phyloP scores from a whole-genome alignment of 1,140 invertebrate genomes.

The Drosophila trapezifrons region DNA sequence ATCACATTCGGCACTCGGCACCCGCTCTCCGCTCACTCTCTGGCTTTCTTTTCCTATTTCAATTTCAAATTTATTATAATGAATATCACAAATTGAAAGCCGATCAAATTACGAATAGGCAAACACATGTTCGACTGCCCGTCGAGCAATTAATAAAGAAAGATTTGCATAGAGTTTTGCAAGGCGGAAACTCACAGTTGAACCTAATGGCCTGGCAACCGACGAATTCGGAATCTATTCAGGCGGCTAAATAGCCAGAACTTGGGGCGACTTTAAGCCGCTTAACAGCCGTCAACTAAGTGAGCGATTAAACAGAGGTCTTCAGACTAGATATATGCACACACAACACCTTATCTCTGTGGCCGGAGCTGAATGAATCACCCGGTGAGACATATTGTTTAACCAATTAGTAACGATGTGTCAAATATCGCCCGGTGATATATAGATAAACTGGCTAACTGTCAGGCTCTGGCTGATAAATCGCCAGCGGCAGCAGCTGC shows the following conservation, averaged over 20 bases:
- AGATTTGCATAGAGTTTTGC: constrained; percentile 67
- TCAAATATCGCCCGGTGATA: constrained; percentile 61
- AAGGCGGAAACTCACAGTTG: constrained; percentile 51
- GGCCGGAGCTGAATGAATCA: constrained; percentile 36
- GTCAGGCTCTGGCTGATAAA: constrained; percentile 53
- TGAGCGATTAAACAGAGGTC: constrained; percentile 35
- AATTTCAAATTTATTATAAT: constrained; percentile 26
- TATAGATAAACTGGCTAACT: constrained; percentile 52
- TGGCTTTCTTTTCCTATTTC: not conserved
- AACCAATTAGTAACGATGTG: constrained; percentile 75
- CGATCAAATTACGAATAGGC: constrained; percentile 53
- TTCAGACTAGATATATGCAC: constrained; percentile 2
- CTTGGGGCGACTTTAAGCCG: constrained; percentile 11
- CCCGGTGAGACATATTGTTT: constrained; percentile 71
- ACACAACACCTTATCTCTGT: constrained; percentile 23
- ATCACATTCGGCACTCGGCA: constrained; percentile 59
- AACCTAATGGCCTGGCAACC: constrained; percentile 15
- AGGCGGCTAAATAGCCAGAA: constrained; percentile 2
- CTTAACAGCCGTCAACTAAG: constrained; percentile 34
- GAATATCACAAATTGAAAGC: constrained; percentile 44
- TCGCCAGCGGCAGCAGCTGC: constrained; percentile 50
- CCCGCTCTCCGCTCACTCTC: not conserved
- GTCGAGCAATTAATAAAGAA: constrained; percentile 52
- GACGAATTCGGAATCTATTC: constrained; percentile 10
- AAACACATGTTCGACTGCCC: constrained; percentile 52